Base-by-base conservation (phyloP, 2,888 invertebrate genomes). In the Trissonchulus sp. region DNA sequence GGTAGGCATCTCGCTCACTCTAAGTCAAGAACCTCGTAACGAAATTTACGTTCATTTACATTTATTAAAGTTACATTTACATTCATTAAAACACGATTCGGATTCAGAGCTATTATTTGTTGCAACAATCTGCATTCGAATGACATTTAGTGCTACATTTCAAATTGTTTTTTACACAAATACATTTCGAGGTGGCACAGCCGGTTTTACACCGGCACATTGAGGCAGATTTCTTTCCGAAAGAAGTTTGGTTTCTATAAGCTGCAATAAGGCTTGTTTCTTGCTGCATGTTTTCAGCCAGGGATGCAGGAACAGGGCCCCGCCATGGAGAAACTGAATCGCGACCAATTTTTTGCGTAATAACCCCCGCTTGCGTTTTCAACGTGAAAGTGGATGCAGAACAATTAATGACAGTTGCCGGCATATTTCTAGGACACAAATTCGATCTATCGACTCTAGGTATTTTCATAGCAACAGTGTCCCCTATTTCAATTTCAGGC, bases 111-210 rank as follows among this genome's bases (percentile, higher is more conserved):
- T n/a, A n/a, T 48, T 48, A 48, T 48, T 48, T 48, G 23, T 48
- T 48, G 69, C 31, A 30, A 69, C 33, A 69, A 69, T 3, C 3
- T 8, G 28, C 28, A 65, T 8, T 30, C 3, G 15, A 3, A 8
- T 65, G n/a, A 65, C 65, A 65, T 28, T 30, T 65, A n/a, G 65
- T 28, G n/a, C 28, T 48, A 23, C 48, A 48, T 23, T 48, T 48
- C 48, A 48, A 48, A 48, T 48, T 48, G 23, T 48, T 48, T 23
- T 48, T 48, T 48, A 8, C 8, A 23, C 48, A 48, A 48, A 15
- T 15, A 48, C 48, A 48, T 48, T 48, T 48, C 8, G 48, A 48
- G 23, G 8, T 48, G 23, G 48, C 23, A 23, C 48, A 48, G 8
- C 48, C 48, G 48, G 48, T 48, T 48, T 48, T 48, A 48, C 48